Evolutionary conservation across 2,888 invertebrate species (phyloP).

Genomic region (Aphidius colemani): DNA sequence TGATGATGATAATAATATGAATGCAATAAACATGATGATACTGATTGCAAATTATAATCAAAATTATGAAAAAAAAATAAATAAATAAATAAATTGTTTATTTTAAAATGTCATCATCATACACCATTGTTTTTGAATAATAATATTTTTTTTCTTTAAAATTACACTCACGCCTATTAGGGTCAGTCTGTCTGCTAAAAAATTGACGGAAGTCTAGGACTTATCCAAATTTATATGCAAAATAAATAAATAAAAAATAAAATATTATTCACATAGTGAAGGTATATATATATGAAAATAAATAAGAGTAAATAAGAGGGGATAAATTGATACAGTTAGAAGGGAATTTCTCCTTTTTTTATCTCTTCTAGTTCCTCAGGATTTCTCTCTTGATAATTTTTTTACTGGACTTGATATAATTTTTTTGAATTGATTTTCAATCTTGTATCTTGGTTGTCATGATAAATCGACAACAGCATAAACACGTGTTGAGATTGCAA

Average conservation of each 20-base stretch:
- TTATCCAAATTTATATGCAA: not conserved
- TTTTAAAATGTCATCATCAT: constrained; percentile 40
- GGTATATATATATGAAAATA: constrained; percentile 8
- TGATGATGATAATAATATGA: not conserved
- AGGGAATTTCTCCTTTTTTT: not conserved
- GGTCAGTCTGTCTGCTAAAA: constrained; percentile 47
- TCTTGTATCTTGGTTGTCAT: too few species aligned
- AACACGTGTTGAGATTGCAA: too few species aligned
- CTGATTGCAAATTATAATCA: too few species aligned
- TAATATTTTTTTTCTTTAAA: constrained; percentile 14
- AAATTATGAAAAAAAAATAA: too few species aligned
- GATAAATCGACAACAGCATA: too few species aligned
- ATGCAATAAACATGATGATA: too few species aligned
- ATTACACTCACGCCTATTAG: constrained; percentile 41
- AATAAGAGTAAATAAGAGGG: constrained; percentile 12
- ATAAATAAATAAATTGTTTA: constrained; percentile 26
- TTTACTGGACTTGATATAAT: too few species aligned
- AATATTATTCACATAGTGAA: not conserved
- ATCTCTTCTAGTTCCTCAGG: not conserved
- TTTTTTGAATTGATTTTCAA: too few species aligned
- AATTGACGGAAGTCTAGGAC: constrained; percentile 44
- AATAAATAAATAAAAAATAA: not conserved
- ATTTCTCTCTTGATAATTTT: too few species aligned
- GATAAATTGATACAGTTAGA: too few species aligned
- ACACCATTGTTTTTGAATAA: constrained; percentile 7